A percentile compares a stretch with the other conserved stretches of the same genome.
phyloP scores from a whole-genome alignment of 1,140 invertebrate genomes.

The Drosophila chauvacae region DNA sequence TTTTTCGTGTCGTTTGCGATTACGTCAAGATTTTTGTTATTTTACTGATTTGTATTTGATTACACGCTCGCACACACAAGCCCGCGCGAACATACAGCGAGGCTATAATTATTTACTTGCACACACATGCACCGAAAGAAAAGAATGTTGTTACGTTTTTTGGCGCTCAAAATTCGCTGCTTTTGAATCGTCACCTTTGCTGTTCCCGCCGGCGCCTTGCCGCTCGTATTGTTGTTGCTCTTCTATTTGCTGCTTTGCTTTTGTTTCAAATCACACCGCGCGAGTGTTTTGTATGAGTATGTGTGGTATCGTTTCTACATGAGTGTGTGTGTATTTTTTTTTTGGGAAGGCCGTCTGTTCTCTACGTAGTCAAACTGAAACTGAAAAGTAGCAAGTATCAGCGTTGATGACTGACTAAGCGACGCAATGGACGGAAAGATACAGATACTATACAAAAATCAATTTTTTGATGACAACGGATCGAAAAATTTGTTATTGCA shows the following conservation, averaged over 20 bases:
- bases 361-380: constrained; percentile 60
- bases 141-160: constrained; percentile 39
- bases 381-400: constrained; percentile 74
- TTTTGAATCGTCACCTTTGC: constrained; percentile 40
- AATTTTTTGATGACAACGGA: too few species aligned
- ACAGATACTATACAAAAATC: too few species aligned
- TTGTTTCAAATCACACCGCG: constrained; percentile 21
- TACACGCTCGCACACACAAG: constrained; percentile 40
- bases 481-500: too few species aligned
- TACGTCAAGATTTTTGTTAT: constrained; percentile 83
- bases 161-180: constrained; percentile 68
- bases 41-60: constrained; percentile 77
- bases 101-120: constrained; percentile 64
- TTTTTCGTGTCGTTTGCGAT: constrained; percentile 63
- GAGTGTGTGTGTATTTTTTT: constrained; percentile 20
- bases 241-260: constrained; percentile 12
- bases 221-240: constrained; percentile 18
- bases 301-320: neutral
- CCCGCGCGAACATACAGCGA: neutral
- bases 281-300: neutral
- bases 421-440: constrained; percentile 1
- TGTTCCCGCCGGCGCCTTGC: constrained; percentile 15
- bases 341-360: constrained; percentile 52
- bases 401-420: constrained; percentile 70
- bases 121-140: constrained; percentile 24